phyloP scores from a whole-genome alignment of 2,797 vertebrate genomes.

The Gymnoscopelus microlampas region DNA sequence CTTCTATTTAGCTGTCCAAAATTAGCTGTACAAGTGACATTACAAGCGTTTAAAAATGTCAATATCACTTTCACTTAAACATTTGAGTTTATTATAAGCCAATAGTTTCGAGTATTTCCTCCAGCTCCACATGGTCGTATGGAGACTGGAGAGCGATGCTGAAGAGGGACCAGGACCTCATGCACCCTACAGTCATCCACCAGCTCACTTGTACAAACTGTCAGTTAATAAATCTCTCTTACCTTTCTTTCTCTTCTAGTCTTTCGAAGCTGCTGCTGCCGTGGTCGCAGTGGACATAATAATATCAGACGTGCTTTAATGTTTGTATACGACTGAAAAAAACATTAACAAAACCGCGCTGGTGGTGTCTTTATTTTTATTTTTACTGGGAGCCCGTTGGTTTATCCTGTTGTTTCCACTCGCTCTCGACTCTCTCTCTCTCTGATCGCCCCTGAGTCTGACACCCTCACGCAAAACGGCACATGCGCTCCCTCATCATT shows the following conservation, averaged over 20 bases:
- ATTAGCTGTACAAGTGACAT: no score
- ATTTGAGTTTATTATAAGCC: neutral
- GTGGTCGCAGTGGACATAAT: neutral
- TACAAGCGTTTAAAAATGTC: neutral
- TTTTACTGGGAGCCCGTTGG: neutral
- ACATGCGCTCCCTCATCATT: neutral
- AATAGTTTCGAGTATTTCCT: neutral
- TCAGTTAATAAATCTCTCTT: neutral
- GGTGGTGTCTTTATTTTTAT: no score
- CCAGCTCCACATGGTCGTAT: neutral
- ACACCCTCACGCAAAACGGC: neutral
- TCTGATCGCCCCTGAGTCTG: neutral
- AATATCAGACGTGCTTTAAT: neutral
- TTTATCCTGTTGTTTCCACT: neutral
- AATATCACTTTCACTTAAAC: neutral
- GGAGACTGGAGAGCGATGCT: no score
- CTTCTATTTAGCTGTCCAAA: no score
- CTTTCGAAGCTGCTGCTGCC: neutral
- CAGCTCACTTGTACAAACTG: neutral
- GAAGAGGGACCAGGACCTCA: no score
- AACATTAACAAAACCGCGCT: no score
- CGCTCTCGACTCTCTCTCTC: conserved; percentile 26
- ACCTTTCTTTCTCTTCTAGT: neutral
- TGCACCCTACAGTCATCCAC: neutral
- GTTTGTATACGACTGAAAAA: neutral